A percentile compares a stretch with the other conserved stretches of the same genome.
These are phyloP conservation scores for Drosophila flavopinicola DNA, from an alignment of 2,888 invertebrate genomes.

Conservation along the genomic window DNA sequence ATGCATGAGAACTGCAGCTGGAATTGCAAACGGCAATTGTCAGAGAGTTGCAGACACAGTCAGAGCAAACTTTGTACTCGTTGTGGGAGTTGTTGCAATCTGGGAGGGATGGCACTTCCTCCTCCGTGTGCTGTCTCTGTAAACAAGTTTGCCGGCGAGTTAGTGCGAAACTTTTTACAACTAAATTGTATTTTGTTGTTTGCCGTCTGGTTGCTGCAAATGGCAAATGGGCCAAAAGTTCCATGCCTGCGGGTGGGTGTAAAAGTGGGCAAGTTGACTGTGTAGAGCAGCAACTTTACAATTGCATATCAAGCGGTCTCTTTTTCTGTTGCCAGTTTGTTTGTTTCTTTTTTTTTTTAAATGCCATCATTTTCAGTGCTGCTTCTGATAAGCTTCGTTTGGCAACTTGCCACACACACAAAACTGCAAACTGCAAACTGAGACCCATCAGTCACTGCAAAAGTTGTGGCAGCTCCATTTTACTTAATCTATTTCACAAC, in stretches of 20 bases:
- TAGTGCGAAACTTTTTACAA: constrained; percentile 58
- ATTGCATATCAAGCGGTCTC: constrained; percentile 39
- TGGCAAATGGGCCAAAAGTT: constrained; percentile 60
- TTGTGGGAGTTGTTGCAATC: not conserved
- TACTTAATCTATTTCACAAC: constrained; percentile 45
- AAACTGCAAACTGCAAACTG: constrained; percentile 27
- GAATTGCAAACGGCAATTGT: constrained; percentile 54
- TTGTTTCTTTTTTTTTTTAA: constrained; percentile 35
- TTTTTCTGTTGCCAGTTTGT: constrained; percentile 23
- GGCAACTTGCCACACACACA: constrained; percentile 35
- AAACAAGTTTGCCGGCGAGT: constrained; percentile 57
- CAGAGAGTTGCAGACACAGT: constrained; percentile 31
- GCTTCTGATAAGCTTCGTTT: constrained; percentile 41
- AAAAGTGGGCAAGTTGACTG: constrained; percentile 4
- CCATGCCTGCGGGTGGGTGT: not conserved
- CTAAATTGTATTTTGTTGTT: constrained; percentile 58
- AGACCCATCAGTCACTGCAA: constrained; percentile 19
- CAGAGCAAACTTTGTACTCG: constrained; percentile 13
- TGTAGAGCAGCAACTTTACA: constrained; percentile 28
- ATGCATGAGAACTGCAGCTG: constrained; percentile 59
- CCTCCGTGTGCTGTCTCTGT: constrained; percentile 34
- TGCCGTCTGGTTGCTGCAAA: constrained; percentile 44
- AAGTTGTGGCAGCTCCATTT: constrained; percentile 45
- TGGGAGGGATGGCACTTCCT: not conserved
- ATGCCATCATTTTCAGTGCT: constrained; percentile 29